A percentile compares a stretch with the other conserved stretches of the same genome.
These are phyloP conservation scores for Hedya salicella DNA, from an alignment of 2,888 invertebrate genomes.

Conservation along the genomic window DNA sequence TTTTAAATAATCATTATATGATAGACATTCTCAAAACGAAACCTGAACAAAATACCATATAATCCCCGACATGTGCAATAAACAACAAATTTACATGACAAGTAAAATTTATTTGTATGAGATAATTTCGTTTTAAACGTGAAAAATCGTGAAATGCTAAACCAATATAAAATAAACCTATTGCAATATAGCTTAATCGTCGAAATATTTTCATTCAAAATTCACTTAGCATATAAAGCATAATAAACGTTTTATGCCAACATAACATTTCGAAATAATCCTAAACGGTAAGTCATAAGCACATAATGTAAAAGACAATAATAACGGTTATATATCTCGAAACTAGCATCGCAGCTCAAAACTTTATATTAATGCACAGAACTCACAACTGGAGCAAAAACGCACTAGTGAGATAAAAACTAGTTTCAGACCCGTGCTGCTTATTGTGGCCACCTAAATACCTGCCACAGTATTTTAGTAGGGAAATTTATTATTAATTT, in stretches of 20 bases:
- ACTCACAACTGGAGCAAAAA: conserved; percentile 28
- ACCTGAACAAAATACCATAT: too few relatives aligned
- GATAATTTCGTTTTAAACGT: too few relatives aligned
- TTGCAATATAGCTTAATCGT: too few relatives aligned
- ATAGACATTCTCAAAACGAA: too few relatives aligned
- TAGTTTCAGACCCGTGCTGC: not conserved
- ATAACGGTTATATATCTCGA: conserved; percentile 21
- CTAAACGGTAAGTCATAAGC: conserved; percentile 9
- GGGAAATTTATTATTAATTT: not conserved
- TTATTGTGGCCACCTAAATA: conserved; percentile 9
- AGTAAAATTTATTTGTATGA: too few relatives aligned
- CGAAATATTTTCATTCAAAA: not conserved
- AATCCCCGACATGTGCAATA: too few relatives aligned
- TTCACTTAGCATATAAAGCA: not conserved
- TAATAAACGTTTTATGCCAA: conserved; percentile 12
- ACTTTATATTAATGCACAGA: conserved; percentile 36
- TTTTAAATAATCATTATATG: too few relatives aligned
- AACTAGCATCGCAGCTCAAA: conserved; percentile 7
- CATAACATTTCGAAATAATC: conserved; percentile 10
- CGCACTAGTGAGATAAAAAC: conserved; percentile 1
- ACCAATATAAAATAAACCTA: too few relatives aligned
- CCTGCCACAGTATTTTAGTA: not conserved
- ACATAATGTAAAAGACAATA: conserved; percentile 8
- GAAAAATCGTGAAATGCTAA: too few relatives aligned
- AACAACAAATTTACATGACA: too few relatives aligned